Conservation (phyloP, 2,113 vertebrate species). For the Gobius niger region DNA sequence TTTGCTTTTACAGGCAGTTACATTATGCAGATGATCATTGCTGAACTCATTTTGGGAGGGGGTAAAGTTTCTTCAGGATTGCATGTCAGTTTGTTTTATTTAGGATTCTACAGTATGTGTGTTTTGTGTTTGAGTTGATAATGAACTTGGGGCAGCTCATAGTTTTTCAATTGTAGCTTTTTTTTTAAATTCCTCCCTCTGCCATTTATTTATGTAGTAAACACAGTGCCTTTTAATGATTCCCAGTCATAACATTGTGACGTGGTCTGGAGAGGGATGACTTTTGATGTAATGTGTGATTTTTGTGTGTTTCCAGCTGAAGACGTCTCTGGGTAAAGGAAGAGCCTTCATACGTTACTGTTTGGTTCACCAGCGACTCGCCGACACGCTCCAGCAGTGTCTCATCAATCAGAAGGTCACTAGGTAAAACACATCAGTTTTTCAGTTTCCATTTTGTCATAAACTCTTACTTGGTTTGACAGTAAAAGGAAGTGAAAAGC, state of each 20-base stretch:
- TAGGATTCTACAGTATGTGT: not conserved
- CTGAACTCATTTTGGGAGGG: slow-evolving; percentile 6
- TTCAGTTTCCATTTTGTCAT: not conserved
- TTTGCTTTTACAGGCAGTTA: not conserved
- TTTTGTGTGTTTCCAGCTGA: slow-evolving; percentile 78
- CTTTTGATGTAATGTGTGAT: not conserved
- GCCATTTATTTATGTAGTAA: slow-evolving; percentile 26
- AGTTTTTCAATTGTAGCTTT: slow-evolving; percentile 19
- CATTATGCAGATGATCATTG: not conserved
- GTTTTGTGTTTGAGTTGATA: not conserved
- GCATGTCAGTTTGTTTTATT: not conserved
- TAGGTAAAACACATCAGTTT: slow-evolving; percentile 74
- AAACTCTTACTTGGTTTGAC: not conserved
- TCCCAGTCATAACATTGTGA: not conserved
- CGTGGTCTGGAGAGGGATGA: not conserved
- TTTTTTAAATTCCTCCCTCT: slow-evolving; percentile 72
- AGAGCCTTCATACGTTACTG: slow-evolving; percentile 94
- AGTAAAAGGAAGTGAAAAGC: slow-evolving; percentile 25
- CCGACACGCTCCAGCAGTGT: slow-evolving; percentile 95
- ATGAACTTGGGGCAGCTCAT: slow-evolving; percentile 5
- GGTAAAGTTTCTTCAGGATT: not conserved
- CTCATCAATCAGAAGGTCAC: slow-evolving; percentile 91
- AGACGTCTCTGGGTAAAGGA: slow-evolving; percentile 93
- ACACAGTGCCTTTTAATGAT: slow-evolving; percentile 1
- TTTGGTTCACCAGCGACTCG: slow-evolving; percentile 91